Evolutionary conservation across 2,113 vertebrate genomes (phyloP), one percentile per base, ranked within the genome.

Genomic region (Genyomyrus donnyi): DNA sequence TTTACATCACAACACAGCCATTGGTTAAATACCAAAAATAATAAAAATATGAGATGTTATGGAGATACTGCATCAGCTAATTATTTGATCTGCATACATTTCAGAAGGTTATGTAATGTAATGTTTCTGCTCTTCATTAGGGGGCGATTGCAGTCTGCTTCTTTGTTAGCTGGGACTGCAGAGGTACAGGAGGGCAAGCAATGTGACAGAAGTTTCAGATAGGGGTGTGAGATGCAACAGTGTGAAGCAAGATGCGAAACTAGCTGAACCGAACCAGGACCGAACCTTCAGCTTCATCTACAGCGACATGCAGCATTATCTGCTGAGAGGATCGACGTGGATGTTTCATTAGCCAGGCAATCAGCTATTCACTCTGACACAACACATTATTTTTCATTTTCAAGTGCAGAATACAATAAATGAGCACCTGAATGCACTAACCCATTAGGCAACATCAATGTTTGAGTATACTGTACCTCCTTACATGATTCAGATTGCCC

Each of bases 221-320:
- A 62, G 58, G 58, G 58, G 24, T 62, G 58, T 8, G 58, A n/a
- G 24, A 24, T 62, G 58, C 58, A 62, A 62, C 58, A 62, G 58
- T 62, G 24, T 9, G 21, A 6, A 21, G 53, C 53, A 56, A 56
- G 53, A 21, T 70, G 35, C 62, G 6, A 49, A 66, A 85, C 56
- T 88, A 19, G 85, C 53, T 45, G 62, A 17, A 27, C 46, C 56
- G 83, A 90, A 91, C 87, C 21, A 35, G 53, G 66, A 50, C 46
- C 62, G 46, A 70, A 84, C 84, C 89, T 70, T 86, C 62, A 53
- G 66, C n/a, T 89, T 85, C 89, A 46, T 87, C 58, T 49, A 77
- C 46, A 70, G 90, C 3, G 19, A 80, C 50, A 87, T 42, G 48
- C 52, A 70, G 58, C 9, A 31, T 49, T 19, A 89, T 77, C 45